Evolutionary conservation across 1,140 invertebrate species (phyloP).

Genomic region (Neotoxoptera formosana): DNA sequence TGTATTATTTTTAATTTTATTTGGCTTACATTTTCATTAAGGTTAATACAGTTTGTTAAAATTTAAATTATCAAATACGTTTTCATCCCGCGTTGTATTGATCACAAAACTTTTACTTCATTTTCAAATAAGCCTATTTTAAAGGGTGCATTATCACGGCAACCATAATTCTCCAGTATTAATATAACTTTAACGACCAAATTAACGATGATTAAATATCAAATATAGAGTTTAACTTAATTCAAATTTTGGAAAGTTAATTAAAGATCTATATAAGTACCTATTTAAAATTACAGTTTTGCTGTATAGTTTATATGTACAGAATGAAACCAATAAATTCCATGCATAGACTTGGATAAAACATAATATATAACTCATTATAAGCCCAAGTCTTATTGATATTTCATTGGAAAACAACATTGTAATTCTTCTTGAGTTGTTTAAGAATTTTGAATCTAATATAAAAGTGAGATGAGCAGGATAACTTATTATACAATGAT

Average conservation of each 20-base stretch:
- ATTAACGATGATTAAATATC: background rate
- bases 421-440: background rate
- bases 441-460: background rate
- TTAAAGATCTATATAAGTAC: no score
- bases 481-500: background rate
- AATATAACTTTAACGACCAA: background rate
- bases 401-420: background rate
- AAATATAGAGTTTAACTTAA: background rate
- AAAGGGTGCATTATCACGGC: background rate
- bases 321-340: background rate
- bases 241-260: background rate
- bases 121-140: background rate
- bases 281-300: background rate
- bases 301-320: background rate
- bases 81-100: background rate
- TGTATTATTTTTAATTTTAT: background rate
- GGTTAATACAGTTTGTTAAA: background rate
- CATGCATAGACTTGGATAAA: background rate
- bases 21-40: background rate
- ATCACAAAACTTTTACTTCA: background rate
- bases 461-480: background rate
- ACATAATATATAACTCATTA: background rate
- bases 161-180: background rate
- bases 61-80: background rate
- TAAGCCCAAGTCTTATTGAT: background rate